phyloP scores from a whole-genome alignment of 2,113 vertebrate genomes.

The Pterophyllum scalare region DNA sequence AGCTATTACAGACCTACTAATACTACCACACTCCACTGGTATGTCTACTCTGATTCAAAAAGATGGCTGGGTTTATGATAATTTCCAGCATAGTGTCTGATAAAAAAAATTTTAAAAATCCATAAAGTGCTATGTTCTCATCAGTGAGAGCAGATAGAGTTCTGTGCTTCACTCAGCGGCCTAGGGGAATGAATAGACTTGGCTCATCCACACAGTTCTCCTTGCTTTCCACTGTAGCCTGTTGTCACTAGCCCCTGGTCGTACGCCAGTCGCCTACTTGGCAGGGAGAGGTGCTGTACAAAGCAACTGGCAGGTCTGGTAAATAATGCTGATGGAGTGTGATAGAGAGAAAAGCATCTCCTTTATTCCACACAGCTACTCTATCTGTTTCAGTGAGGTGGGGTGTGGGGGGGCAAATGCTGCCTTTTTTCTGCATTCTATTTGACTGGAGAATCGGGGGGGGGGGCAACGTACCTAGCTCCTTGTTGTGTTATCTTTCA shows the following conservation, averaged over 20 bases:
- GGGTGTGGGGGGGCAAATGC: slow-evolving; percentile 51
- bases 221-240: slow-evolving; percentile 81
- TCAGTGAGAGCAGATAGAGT: slow-evolving; percentile 63
- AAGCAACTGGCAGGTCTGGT: slow-evolving; percentile 83
- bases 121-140: slow-evolving; percentile 58
- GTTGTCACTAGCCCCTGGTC: slow-evolving; percentile 84
- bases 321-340: slow-evolving; percentile 82
- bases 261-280: slow-evolving; percentile 84
- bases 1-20: slow-evolving; percentile 18
- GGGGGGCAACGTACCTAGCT: slow-evolving; percentile 42
- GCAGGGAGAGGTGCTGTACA: slow-evolving; percentile 81
- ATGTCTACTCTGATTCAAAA: slow-evolving; percentile 33
- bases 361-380: slow-evolving; percentile 76
- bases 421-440: slow-evolving; percentile 52
- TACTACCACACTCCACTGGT: background rate
- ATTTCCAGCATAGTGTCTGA: slow-evolving; percentile 33
- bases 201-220: slow-evolving; percentile 77
- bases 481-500: slow-evolving; percentile 68
- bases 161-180: slow-evolving; percentile 68
- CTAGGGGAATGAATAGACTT: slow-evolving; percentile 79
- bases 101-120: slow-evolving; percentile 30
- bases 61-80: slow-evolving; percentile 44
- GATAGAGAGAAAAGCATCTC: slow-evolving; percentile 77
- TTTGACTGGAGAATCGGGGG: slow-evolving; percentile 35
- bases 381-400: slow-evolving; percentile 61